Evolutionary conservation across 2,797 vertebrate species (phyloP).

Genomic region (Alectoris magna): DNA sequence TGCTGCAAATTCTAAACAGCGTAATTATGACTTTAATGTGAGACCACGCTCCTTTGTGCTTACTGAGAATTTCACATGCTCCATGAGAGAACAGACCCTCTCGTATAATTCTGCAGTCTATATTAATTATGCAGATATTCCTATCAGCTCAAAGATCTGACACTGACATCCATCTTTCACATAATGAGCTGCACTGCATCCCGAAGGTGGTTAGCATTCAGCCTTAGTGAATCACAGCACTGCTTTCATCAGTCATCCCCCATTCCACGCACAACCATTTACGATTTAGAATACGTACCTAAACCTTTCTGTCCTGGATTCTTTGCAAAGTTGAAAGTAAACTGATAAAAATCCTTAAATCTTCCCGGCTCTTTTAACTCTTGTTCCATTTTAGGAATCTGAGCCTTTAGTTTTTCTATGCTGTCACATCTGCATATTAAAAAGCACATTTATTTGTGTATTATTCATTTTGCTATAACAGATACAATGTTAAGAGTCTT

Average conservation of each 20-base stretch:
- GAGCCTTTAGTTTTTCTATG: conserved; percentile 98
- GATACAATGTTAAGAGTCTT: neutral
- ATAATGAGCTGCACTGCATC: neutral
- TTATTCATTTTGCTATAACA: conserved; percentile 22
- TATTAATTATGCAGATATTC: neutral
- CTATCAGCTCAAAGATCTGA: neutral
- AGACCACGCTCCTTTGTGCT: neutral
- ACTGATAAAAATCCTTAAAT: conserved; percentile 99
- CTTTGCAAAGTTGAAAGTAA: conserved; percentile 99
- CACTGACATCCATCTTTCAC: neutral
- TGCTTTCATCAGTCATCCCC: neutral
- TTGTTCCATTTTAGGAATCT: conserved; percentile 98
- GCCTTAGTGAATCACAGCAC: neutral
- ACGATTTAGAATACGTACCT: conserved; percentile 85
- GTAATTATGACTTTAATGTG: neutral
- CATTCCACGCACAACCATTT: conserved; percentile 28
- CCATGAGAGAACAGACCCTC: neutral
- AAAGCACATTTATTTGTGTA: conserved; percentile 55
- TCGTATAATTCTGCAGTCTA: neutral
- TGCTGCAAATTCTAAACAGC: neutral
- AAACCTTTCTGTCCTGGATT: conserved; percentile 98
- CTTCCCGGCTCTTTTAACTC: conserved; percentile 96
- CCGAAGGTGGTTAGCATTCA: neutral
- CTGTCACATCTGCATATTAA: conserved; percentile 90
- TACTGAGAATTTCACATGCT: neutral